Conservation (phyloP, 2,113 vertebrate genomes). For the Neodontobutis hainanensis region DNA sequence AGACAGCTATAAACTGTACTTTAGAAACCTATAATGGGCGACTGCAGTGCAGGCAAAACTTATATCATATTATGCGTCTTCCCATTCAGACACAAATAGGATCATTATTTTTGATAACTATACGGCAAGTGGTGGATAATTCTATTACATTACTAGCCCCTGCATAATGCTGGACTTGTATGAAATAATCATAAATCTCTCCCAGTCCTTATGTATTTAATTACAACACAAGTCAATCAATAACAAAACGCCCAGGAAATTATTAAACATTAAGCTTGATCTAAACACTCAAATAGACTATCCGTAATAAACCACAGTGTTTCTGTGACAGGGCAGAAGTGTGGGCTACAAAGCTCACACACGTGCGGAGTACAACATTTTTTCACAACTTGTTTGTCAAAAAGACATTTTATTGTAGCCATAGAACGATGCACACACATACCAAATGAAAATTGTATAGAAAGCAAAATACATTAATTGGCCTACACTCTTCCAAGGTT, state of each 20-base stretch:
- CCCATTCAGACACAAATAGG: constrained; percentile 66
- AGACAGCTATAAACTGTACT: constrained; percentile 65
- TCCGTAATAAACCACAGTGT: constrained; percentile 2
- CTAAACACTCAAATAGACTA: constrained; percentile 18
- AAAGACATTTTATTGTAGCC: constrained; percentile 31
- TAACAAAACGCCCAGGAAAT: constrained; percentile 44
- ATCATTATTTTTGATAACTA: constrained; percentile 75
- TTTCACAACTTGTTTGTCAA: constrained; percentile 33
- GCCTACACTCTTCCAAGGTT: constrained; percentile 13
- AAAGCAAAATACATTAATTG: constrained; percentile 55
- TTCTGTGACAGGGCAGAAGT: background rate
- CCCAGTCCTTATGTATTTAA: constrained; percentile 55
- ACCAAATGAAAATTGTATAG: constrained; percentile 50
- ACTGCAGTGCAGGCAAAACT: constrained; percentile 64
- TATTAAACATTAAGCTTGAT: constrained; percentile 46
- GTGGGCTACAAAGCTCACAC: background rate
- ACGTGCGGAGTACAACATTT: background rate
- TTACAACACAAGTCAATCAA: constrained; percentile 60
- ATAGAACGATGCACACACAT: background rate
- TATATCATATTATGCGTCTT: constrained; percentile 66
- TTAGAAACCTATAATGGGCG: constrained; percentile 66
- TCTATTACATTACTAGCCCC: constrained; percentile 57
- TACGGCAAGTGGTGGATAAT: constrained; percentile 56
- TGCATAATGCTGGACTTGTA: constrained; percentile 47
- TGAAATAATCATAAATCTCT: constrained; percentile 54